A percentile compares a stretch with the other conserved stretches of the same genome.
Evolutionary conservation across 2,888 invertebrate species (phyloP).

Genomic region (Lacanobia wlatinum): DNA sequence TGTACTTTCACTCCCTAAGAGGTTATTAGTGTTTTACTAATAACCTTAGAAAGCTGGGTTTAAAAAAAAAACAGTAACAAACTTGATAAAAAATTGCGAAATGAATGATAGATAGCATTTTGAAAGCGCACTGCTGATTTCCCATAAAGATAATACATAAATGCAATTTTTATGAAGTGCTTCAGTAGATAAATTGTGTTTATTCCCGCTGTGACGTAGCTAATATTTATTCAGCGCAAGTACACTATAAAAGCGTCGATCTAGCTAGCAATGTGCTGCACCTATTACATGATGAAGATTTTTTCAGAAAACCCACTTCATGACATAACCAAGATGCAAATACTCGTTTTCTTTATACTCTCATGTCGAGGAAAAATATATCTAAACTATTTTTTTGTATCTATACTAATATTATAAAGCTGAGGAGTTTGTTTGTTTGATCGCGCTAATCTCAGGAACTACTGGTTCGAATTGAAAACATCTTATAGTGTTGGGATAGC

Average conservation of each 20-base stretch:
- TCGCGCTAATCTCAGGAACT: too few relatives aligned
- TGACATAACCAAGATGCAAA: not conserved
- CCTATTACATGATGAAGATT: constrained; percentile 10
- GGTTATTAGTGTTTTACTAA: too few relatives aligned
- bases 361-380: too few relatives aligned
- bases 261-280: constrained; percentile 44
- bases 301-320: constrained; percentile 34
- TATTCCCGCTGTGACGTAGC: constrained; percentile 39
- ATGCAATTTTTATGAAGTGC: constrained; percentile 30
- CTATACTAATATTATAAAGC: too few relatives aligned
- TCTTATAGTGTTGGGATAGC: too few relatives aligned
- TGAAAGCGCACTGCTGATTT: constrained; percentile 14
- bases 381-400: too few relatives aligned
- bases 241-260: constrained; percentile 56
- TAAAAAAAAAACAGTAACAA: too few relatives aligned
- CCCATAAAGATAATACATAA: constrained; percentile 27
- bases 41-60: too few relatives aligned
- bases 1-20: too few relatives aligned
- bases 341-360: too few relatives aligned
- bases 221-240: constrained; percentile 43
- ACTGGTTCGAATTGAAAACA: too few relatives aligned
- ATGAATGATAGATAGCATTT: constrained; percentile 4
- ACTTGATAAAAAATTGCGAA: not conserved
- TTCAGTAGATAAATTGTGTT: constrained; percentile 12
- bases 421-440: too few relatives aligned